Evolutionary conservation across 2,113 vertebrate genomes (phyloP).

Genomic region (Pseudorectes ferrugineus): DNA sequence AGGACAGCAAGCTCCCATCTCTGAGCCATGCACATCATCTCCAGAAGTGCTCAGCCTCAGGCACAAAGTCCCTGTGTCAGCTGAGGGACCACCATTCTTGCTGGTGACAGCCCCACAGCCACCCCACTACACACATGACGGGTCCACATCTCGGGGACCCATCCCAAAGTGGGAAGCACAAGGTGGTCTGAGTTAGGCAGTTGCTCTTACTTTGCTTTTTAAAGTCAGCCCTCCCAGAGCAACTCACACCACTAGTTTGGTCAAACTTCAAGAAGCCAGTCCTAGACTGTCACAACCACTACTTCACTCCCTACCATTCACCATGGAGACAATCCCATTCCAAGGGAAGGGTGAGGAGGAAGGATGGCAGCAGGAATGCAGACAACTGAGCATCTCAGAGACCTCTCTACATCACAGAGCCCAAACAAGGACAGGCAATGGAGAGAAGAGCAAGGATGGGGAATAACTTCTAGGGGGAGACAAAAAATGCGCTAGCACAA

Average conservation of each 20-base stretch:
- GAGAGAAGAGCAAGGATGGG: background rate
- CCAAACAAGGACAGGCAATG: background rate
- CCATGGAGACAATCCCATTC: background rate
- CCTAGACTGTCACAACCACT: background rate
- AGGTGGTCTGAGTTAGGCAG: too few species aligned
- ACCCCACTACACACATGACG: rapidly evolving
- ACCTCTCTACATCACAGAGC: background rate
- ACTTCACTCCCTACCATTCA: background rate
- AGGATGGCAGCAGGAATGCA: background rate
- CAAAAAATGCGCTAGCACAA: background rate
- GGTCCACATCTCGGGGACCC: background rate
- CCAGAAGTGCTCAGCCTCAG: background rate
- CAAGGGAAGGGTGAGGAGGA: background rate
- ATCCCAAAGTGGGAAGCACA: background rate
- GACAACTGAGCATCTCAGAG: background rate
- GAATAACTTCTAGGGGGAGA: background rate
- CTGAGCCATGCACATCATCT: background rate
- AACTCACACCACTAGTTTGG: background rate
- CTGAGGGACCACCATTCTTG: background rate
- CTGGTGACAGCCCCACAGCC: background rate
- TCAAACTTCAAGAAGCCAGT: background rate
- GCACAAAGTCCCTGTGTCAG: background rate
- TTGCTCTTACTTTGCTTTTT: background rate
- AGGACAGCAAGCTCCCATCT: background rate
- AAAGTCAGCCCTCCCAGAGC: background rate